phyloP scores from a whole-genome alignment of 30 jellyfish, hydroid and myxozoan genomes.

The Mastigias papua region DNA sequence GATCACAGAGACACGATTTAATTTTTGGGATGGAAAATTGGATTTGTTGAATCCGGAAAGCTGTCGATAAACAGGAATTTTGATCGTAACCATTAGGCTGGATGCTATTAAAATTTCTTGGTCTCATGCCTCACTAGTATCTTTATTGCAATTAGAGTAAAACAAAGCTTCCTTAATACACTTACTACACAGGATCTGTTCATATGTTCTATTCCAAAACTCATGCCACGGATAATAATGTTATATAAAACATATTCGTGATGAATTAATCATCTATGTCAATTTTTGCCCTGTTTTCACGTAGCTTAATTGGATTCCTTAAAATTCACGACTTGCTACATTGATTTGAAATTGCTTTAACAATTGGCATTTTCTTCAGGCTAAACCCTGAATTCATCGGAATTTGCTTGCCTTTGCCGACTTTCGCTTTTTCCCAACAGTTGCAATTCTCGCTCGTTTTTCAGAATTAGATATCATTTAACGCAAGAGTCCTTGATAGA shows the following conservation, averaged over 20 bases:
- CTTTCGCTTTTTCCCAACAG: no score
- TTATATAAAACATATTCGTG: not conserved
- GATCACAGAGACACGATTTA: conserved; percentile 15
- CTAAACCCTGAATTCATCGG: conserved; percentile 2
- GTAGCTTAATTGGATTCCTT: not conserved
- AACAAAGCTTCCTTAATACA: not conserved
- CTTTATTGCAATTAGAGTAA: conserved; percentile 12
- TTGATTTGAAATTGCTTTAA: not conserved
- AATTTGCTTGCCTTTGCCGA: conserved; percentile 12
- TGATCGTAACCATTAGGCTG: conserved; percentile 15
- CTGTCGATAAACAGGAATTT: conserved; percentile 46
- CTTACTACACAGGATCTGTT: not conserved
- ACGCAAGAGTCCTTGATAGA: no score
- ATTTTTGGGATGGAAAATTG: conserved; percentile 35
- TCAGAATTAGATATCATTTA: no score
- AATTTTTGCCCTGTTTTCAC: not conserved
- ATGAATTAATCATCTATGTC: not conserved
- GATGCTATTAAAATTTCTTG: not conserved
- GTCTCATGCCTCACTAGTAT: no score
- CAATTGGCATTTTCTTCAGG: not conserved
- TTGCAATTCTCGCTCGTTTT: no score
- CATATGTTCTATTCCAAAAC: not conserved
- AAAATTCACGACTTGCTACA: not conserved
- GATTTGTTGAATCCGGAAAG: conserved; percentile 76
- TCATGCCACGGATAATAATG: not conserved